Percentiles rank a stretch among this genome's conserved stretches.
These are phyloP conservation scores for Dryoscopus gambensis DNA, from an alignment of 2,113 vertebrate species.

Conservation along the genomic window DNA sequence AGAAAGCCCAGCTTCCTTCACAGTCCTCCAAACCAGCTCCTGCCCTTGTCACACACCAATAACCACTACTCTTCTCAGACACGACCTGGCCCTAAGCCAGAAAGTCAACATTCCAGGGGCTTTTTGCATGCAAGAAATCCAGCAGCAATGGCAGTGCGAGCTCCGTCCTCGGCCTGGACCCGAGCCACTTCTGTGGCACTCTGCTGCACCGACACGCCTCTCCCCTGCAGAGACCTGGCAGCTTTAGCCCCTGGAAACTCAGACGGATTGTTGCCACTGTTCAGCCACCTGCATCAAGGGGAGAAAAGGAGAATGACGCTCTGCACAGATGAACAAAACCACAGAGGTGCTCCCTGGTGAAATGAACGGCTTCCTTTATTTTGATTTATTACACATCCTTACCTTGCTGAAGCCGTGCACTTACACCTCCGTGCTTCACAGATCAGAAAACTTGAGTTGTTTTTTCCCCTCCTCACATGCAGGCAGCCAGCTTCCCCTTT, in stretches of 20 bases:
- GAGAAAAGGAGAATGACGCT: neutral
- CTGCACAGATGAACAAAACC: neutral
- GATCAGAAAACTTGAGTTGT: neutral
- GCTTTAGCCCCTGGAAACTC: neutral
- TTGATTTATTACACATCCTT: neutral
- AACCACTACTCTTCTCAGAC: neutral
- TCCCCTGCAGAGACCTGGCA: neutral
- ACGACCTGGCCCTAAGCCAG: neutral
- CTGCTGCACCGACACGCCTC: neutral
- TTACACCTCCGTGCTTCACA: neutral
- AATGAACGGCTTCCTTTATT: neutral
- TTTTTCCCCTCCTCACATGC: neutral
- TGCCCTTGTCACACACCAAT: neutral
- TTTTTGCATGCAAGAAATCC: neutral
- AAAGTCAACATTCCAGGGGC: neutral
- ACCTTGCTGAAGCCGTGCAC: neutral
- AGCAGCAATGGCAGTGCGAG: neutral
- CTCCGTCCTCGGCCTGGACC: neutral
- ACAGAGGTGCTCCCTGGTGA: neutral
- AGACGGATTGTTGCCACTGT: neutral
- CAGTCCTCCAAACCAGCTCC: neutral
- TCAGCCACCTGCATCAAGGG: neutral
- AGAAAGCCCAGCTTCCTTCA: neutral
- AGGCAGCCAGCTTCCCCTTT: neutral
- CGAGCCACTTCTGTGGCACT: fast-evolving